These are phyloP conservation scores for Centropyge bicolor DNA, from an alignment of 2,797 vertebrate species.

Conservation along the genomic window DNA sequence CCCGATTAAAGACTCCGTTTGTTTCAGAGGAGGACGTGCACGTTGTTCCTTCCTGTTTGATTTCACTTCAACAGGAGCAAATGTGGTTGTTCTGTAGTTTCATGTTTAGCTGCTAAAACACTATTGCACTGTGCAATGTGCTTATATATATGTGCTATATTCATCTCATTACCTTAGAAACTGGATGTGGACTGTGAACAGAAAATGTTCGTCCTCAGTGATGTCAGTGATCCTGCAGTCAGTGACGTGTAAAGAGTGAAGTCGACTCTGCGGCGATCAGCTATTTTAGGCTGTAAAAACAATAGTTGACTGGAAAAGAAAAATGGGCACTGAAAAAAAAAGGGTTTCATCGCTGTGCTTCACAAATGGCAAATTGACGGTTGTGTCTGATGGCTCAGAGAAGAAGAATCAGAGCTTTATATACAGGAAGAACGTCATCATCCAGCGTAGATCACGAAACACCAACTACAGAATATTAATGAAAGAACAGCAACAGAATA, in stretches of 20 bases:
- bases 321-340: no score
- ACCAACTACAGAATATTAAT: no score
- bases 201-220: not conserved
- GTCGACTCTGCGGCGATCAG: no score
- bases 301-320: no score
- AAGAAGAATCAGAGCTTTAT: not conserved
- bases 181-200: not conserved
- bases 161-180: not conserved
- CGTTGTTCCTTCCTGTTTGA: not conserved
- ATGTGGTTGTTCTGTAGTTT: not conserved
- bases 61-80: not conserved
- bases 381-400: not conserved
- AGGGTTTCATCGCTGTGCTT: not conserved
- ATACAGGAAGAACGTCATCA: not conserved
- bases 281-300: no score
- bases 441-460: no score
- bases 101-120: not conserved
- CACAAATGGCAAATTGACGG: not conserved
- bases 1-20: constrained; percentile 35
- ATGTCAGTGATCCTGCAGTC: not conserved
- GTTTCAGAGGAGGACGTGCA: constrained; percentile 23
- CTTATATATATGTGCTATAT: not conserved
- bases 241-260: not conserved
- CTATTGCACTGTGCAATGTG: not conserved
- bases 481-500: no score